Base-by-base conservation (phyloP, 2,888 invertebrate species). In the Drosophila colorata region DNA sequence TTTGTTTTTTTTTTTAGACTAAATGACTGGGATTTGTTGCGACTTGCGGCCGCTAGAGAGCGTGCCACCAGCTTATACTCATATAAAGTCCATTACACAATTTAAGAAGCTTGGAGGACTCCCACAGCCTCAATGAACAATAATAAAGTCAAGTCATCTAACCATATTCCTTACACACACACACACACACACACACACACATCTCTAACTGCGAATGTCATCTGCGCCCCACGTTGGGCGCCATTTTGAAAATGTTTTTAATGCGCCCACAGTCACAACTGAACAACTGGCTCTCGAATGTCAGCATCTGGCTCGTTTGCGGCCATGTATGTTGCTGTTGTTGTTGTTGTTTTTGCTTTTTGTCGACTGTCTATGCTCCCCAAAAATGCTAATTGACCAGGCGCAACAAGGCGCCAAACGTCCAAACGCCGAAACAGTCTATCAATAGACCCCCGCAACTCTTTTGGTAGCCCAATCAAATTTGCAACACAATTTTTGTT, bases 371-470 rank as follows among this genome's bases (percentile, higher is more conserved):
- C 56, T 28, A 18, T 38, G 61, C 43, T 63, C 59, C 74, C 40
- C 41, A 47, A 38, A 86, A 86, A 76, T 86, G 81, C 83, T 81
- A 82, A 83, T 86, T 83, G 77, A 83, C 25, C 74, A 58, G 64
- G 66, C 68, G 52, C 71, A 46, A 72, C 67, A 78, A 74, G 80
- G 74, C 85, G 71, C 78, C 81, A 78, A 68, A 46, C 56, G 63
- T 64, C 44, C 56, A 66, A 67, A 23, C 55, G 44, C 25, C 53
- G 40, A 58, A 53, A 69, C 77, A 69, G 71, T 76, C 80, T 86
- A 73, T 73, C 77, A 81, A 76, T 82, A 56, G 56, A 67, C 60
- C 61, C 53, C 63, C 35, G 48, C 56, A 52, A 58, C 25, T 55
- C 25, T 38, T n/a, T 48, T 44, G 57, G 33, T 38, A 56, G 40